Evolutionary conservation across 2,888 invertebrate species (phyloP), one percentile per base, ranked within the genome.

Genomic region (Lasius platythorax): DNA sequence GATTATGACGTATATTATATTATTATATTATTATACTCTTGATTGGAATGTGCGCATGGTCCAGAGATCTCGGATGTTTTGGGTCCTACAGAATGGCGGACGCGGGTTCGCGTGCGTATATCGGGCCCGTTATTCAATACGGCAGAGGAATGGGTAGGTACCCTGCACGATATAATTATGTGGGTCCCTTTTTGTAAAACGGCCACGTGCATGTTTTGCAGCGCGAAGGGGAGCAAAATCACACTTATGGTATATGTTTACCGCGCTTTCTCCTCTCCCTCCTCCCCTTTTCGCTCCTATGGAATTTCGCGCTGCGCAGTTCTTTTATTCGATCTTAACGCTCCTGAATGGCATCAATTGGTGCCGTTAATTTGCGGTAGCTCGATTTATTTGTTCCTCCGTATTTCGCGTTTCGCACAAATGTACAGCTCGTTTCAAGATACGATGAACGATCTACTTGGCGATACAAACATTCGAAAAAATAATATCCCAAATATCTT

Each of bases 201-300:
- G 61, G 61, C 79, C 79, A 81, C 79, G 79, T 81, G 79, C 61
- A 81, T 37, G 37, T 23, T 81, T 61, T 70, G 33, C 79, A 61
- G 8, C 46, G 79, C 50, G 50, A 53, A 58, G 64, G 79, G 72
- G 72, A 81, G 61, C 61, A 46, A 81, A 70, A 81, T 81, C 79
- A 81, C 79, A 81, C 72, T 81, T 81, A 63, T 72, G 70, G 79
- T 50, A 46, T 81, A 61, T 70, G 72, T 81, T 81, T 81, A 81
- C 46, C 33, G 50, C 18, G 18, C 18, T 50, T 18, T 18, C 50
- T 18, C 50, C 12, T 46, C 46, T 46, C 46, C 11, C 40, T 11
- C 11, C 11, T 2, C 40, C 43, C 43, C 3, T 12, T 15, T 4
- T 2, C n/a, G 46, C 61, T 28, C 37, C 37, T 18, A 37, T 81